Evolutionary conservation across 2,888 invertebrate genomes (phyloP), one percentile per base, ranked within the genome.

Genomic region (Pterostichus niger): DNA sequence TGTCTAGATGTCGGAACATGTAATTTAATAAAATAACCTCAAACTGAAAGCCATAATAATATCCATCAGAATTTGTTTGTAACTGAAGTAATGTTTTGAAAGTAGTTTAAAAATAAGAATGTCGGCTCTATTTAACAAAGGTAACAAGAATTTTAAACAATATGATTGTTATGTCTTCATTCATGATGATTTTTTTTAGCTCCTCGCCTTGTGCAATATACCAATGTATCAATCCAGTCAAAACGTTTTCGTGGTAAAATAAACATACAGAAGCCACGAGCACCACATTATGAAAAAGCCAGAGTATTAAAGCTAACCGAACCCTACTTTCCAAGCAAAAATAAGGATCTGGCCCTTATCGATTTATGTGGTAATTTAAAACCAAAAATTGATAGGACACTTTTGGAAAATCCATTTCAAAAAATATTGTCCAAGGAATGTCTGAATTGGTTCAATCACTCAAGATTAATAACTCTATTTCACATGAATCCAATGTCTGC

Each of bases 241-340:
- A 93, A 93, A 87, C 91, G 96, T 85, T 95, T 92, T 88, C 92
- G 94, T 24, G 94, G 94, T 2, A 95, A 96, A 90, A 94, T 96
- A 77, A 96, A 96, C 87, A 93, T 96, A 56, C 94, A 95, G 88
- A 93, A 91, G 85, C 96, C 96, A 0, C 92, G 92, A 87, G 90
- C 92, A 75, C 94, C 95, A 0, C 95, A 95, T 88, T 95, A 93
- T 87, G 92, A 93, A 85, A 92, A 94, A 85, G 94, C 94, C 15
- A 91, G 92, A 85, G 91, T 94, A 56, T 88, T 94, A 64, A 93
- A 93, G 85, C 90, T 96, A n/a, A 89, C 94, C 0, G 92, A 93
- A 87, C 96, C 96, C 0, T 90, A 90, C 56, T 94, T 92, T 86
- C 89, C 91, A 13, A 88, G 85, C 9, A 90, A 92, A 59, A 91